Conservation (phyloP, 1,140 invertebrate genomes). For the Brachionus sp. region DNA sequence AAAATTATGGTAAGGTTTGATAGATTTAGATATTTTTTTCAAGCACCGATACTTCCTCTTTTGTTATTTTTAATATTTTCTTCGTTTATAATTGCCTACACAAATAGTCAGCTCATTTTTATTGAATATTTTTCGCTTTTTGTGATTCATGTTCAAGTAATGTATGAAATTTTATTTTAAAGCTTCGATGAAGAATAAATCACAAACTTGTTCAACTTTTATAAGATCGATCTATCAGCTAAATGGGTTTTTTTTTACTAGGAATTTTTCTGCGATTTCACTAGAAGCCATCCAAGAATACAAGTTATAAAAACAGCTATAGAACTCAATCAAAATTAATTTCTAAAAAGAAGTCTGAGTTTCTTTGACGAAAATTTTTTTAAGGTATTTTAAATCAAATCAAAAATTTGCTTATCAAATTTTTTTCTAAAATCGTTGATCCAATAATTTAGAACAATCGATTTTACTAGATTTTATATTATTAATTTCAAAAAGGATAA, state of each 20-base stretch:
- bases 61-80: neutral
- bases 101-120: neutral
- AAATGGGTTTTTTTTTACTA: neutral
- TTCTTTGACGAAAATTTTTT: too few relatives aligned
- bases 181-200: neutral
- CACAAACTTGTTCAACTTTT: neutral
- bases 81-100: constrained; percentile 12
- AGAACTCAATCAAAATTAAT: neutral
- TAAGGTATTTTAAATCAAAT: too few relatives aligned
- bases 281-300: neutral
- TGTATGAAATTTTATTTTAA: neutral
- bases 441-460: too few relatives aligned
- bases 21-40: neutral
- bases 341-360: neutral
- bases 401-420: too few relatives aligned
- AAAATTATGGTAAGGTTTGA: neutral
- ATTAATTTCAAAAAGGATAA: too few relatives aligned
- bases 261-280: neutral
- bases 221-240: neutral
- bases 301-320: neutral
- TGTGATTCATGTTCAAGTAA: neutral
- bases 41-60: constrained; percentile 25
- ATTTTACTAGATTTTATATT: too few relatives aligned
- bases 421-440: too few relatives aligned
- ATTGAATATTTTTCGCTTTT: neutral